These are phyloP conservation scores for Callipepla californica DNA, from an alignment of 2,113 vertebrate genomes.

Conservation along the genomic window DNA sequence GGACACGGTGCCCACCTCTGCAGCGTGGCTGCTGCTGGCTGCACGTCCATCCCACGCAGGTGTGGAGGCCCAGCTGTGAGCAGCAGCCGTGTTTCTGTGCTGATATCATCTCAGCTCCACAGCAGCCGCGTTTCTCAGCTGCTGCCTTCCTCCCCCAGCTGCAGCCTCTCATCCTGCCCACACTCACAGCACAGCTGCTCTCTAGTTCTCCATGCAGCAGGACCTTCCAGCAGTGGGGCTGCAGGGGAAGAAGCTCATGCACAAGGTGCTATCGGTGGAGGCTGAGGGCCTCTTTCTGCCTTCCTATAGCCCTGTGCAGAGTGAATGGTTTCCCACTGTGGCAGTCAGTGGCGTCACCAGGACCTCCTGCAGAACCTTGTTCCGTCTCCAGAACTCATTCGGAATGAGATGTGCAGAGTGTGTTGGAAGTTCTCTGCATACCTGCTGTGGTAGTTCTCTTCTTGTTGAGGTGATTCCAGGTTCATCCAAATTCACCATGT, in stretches of 20 bases:
- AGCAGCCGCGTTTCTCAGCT: neutral
- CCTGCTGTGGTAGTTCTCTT: neutral
- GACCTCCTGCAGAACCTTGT: neutral
- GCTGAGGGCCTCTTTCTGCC: neutral
- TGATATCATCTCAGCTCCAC: neutral
- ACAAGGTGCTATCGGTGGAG: fast-evolving
- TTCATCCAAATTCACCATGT: neutral
- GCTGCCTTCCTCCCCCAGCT: neutral
- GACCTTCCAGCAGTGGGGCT: neutral
- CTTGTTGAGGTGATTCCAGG: neutral
- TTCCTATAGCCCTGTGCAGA: neutral
- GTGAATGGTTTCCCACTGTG: neutral
- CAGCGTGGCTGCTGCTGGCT: neutral
- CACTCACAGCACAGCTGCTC: neutral
- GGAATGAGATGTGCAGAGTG: neutral
- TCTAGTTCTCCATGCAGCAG: fast-evolving
- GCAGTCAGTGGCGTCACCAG: neutral
- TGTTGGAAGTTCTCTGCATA: neutral
- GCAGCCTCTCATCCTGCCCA: neutral
- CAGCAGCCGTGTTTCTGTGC: neutral
- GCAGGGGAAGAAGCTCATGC: neutral
- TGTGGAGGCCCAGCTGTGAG: neutral
- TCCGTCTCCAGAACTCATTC: neutral
- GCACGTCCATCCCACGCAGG: neutral
- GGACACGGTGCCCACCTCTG: neutral